These are phyloP conservation scores for Apis cerana DNA, from an alignment of 1,140 invertebrate genomes.

Conservation along the genomic window DNA sequence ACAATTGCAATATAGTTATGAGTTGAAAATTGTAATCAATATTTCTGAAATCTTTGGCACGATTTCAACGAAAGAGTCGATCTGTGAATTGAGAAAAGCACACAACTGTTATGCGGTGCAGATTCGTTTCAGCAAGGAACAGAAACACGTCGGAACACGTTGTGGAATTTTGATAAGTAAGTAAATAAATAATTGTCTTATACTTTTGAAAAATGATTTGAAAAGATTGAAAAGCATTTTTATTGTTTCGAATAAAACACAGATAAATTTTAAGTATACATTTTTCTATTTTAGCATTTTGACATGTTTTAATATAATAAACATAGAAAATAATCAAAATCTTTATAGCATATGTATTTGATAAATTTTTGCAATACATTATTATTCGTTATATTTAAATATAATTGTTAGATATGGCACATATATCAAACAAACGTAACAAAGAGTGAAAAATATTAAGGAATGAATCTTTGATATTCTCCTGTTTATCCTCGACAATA, in stretches of 20 bases:
- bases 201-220: not conserved
- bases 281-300: too few species aligned
- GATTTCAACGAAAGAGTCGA: constrained; percentile 59
- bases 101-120: constrained; percentile 25
- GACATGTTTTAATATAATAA: too few species aligned
- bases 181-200: not conserved
- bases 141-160: constrained; percentile 36
- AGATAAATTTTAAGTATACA: not conserved
- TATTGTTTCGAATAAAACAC: not conserved
- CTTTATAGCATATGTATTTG: too few species aligned
- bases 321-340: too few species aligned
- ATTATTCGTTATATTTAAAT: too few species aligned
- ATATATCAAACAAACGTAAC: not conserved
- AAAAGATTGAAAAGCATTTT: too few species aligned
- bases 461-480: not conserved
- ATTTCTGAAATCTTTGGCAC: constrained; percentile 56
- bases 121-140: constrained; percentile 36
- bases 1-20: not conserved
- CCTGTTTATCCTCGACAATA: not conserved
- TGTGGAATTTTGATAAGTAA: constrained; percentile 8
- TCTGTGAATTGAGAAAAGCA: constrained; percentile 25
- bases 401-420: too few species aligned
- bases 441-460: not conserved
- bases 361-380: too few species aligned
- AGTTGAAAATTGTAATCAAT: constrained; percentile 34